Base-by-base conservation (phyloP, 2,797 vertebrate species). In the Aplochiton taeniatus region DNA sequence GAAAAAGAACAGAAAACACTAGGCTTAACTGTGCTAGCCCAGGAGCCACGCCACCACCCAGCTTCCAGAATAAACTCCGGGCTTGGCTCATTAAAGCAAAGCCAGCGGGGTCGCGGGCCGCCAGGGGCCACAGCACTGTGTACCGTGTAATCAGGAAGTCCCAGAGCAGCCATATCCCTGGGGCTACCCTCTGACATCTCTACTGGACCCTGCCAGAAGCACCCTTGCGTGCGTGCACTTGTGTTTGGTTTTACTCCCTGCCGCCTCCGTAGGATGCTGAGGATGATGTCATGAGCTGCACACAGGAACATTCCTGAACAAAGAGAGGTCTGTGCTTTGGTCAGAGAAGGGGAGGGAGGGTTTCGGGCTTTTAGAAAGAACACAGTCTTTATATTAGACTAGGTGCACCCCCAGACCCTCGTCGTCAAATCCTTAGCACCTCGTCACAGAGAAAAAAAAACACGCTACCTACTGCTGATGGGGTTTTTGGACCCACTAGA, bases 251-350 rank as follows among this genome's bases (percentile, higher is more conserved):
- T 50, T 74, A 48, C 44, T 48, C 82, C 61, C 55, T 69, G 83
- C 69, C 81, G 86, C 87, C 89, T 87, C 83, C 80, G 74, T 85
- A 76, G 74, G 72, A 85, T 70, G 70, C 74, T 61, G 76, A 50
- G 70, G 49, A 86, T 93, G 91, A 92, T 92, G 92, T 92, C 91
- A 93, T 31, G 84, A 62, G 67, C 66, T 65, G 73, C 84, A 89
- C 86, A 87, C 84, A 77, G 85, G 89, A 91, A 88, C 88, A 83
- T 87, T 87, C 85, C 88, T 86, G 89, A 91, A 93, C 91, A 93
- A 93, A 92, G 91, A 85, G 81, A 87, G 81, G 91, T 89, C 89
- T 93, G 90, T 92, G 88, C 72, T 80, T 82, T 79, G 85, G 81
- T 81, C 78, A 84, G 87, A 85, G 50, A n/a, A 47, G 20, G 4